phyloP scores from a whole-genome alignment of 2,888 invertebrate genomes.

The Acrobasis suavella region DNA sequence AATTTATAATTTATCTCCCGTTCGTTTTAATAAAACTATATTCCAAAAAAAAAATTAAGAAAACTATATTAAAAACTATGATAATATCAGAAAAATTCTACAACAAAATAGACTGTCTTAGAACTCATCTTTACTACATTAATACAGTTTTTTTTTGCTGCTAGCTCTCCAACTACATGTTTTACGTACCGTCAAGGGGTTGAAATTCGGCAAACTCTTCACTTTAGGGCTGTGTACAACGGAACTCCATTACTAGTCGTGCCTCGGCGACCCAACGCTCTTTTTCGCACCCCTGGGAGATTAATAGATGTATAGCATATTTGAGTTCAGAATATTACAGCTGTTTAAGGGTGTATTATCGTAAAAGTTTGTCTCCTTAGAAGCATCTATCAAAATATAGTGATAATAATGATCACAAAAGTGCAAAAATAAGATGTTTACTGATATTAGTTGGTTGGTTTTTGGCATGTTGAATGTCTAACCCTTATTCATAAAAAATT shows the following conservation, averaged over 20 bases:
- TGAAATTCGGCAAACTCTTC: slow-evolving; percentile 53
- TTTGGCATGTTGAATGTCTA: too few species aligned
- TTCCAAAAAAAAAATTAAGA: too few species aligned
- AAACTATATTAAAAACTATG: too few species aligned
- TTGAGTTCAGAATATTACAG: slow-evolving; percentile 29
- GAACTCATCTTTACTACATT: neutral
- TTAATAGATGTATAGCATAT: slow-evolving; percentile 53
- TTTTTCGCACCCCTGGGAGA: slow-evolving; percentile 53
- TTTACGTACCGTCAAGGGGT: slow-evolving; percentile 59
- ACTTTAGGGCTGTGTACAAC: slow-evolving; percentile 59
- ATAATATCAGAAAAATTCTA: too few species aligned
- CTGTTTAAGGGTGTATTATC: slow-evolving; percentile 36
- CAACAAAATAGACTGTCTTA: too few species aligned
- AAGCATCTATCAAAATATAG: too few species aligned
- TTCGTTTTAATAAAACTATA: too few species aligned
- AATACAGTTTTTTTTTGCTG: neutral
- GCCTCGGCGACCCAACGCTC: slow-evolving; percentile 44
- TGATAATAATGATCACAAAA: too few species aligned
- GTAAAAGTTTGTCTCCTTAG: neutral
- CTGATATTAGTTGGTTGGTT: too few species aligned
- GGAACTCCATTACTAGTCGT: slow-evolving; percentile 71
- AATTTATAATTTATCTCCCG: too few species aligned
- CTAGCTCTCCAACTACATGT: slow-evolving; percentile 44
- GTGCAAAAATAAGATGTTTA: too few species aligned
- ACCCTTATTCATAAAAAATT: too few species aligned